Evolutionary conservation across 2,888 invertebrate species (phyloP).

Genomic region (Campopleginae sp.): DNA sequence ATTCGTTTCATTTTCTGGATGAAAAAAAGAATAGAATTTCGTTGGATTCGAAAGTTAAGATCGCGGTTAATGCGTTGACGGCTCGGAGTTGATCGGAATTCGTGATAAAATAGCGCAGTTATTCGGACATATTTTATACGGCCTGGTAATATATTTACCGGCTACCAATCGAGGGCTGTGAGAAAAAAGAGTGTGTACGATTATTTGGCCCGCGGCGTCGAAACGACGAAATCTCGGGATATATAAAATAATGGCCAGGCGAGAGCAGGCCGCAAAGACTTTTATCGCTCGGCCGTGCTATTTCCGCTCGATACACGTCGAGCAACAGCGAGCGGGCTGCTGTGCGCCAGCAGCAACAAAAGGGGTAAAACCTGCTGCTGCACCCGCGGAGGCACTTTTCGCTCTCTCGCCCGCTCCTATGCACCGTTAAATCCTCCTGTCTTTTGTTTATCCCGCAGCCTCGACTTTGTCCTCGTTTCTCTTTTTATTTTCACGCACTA

Average conservation of each 20-base stretch:
- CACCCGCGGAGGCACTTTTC: conserved; percentile 57
- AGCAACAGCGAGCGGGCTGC: conserved; percentile 16
- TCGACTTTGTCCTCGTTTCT: conserved; percentile 67
- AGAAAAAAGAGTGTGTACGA: neutral
- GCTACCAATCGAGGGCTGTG: neutral
- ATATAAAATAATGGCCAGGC: conserved; percentile 30
- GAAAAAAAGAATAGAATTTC: no score
- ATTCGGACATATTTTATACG: no score
- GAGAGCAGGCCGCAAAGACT: conserved; percentile 57
- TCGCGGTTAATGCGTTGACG: no score
- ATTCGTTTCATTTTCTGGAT: no score
- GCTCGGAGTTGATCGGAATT: no score
- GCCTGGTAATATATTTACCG: neutral
- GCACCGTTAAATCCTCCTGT: conserved; percentile 2
- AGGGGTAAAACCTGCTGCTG: conserved; percentile 39
- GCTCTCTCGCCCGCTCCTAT: neutral
- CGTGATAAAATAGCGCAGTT: no score
- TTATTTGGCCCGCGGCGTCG: neutral
- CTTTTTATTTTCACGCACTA: neutral
- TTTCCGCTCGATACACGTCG: conserved; percentile 71
- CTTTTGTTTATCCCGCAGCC: conserved; percentile 62
- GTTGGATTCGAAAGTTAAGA: no score
- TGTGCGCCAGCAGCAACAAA: neutral
- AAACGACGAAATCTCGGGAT: neutral
- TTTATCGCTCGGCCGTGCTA: conserved; percentile 72